phyloP scores from a whole-genome alignment of 2,113 vertebrate species.

The Thomomys bottae region DNA sequence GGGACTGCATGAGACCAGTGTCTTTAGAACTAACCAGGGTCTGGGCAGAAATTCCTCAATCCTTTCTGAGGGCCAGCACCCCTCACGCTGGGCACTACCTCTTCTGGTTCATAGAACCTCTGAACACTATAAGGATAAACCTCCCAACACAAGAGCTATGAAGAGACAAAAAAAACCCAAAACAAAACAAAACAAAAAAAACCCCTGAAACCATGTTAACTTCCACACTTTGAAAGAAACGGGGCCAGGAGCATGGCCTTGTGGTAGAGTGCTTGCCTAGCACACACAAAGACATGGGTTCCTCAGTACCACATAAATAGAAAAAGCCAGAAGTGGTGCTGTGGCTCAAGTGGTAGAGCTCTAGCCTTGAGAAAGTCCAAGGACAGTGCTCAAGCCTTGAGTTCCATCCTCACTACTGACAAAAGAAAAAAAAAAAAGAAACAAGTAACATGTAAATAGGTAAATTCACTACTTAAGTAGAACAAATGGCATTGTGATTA shows the following conservation, averaged over 20 bases:
- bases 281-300: too few species aligned
- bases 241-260: too few species aligned
- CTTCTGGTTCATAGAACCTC: not conserved
- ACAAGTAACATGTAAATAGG: slow-evolving; percentile 23
- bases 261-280: too few species aligned
- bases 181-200: too few species aligned
- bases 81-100: too few species aligned
- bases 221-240: slow-evolving; percentile 13
- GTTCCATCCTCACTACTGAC: too few species aligned
- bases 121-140: not conserved
- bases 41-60: not conserved
- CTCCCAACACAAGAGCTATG: not conserved
- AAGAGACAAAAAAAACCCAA: not conserved
- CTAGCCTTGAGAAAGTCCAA: too few species aligned
- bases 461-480: not conserved
- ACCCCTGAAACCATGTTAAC: not conserved
- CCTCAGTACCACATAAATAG: too few species aligned
- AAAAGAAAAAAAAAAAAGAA: slow-evolving; percentile 20
- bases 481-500: slow-evolving; percentile 31
- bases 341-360: too few species aligned
- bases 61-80: not conserved
- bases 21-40: not conserved
- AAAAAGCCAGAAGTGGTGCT: too few species aligned
- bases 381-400: too few species aligned
- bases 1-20: not conserved